phyloP scores from a whole-genome alignment of 2,113 vertebrate genomes.

The Paradisaea rubra region DNA sequence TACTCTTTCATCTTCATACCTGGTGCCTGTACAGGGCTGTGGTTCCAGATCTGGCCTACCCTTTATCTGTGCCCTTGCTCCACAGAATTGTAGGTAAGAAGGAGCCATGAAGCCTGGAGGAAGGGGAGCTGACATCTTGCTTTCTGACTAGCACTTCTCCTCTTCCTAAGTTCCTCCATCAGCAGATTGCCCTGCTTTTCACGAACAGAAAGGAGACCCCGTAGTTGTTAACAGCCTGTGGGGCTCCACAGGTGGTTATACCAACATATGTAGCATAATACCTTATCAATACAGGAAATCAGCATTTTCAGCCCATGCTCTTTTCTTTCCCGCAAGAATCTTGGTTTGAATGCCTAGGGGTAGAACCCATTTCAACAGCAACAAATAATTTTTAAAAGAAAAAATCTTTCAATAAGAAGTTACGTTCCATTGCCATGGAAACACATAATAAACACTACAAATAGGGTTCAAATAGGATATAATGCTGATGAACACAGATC shows the following conservation, averaged over 20 bases:
- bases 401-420: neutral
- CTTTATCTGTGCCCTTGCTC: neutral
- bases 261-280: neutral
- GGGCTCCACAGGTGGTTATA: neutral
- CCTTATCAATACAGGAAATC: neutral
- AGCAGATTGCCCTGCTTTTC: neutral
- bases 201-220: neutral
- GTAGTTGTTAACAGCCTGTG: neutral
- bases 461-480: slow-evolving; percentile 9
- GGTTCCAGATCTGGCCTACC: neutral
- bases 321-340: slow-evolving; percentile 4
- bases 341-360: slow-evolving; percentile 3
- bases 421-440: slow-evolving; percentile 10
- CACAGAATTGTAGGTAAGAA: neutral
- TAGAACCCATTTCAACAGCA: neutral
- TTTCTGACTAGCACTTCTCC: neutral
- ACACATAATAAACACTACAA: neutral
- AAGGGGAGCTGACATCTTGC: neutral
- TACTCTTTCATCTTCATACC: neutral
- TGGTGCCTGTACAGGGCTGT: too few relatives aligned
- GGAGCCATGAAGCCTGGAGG: neutral
- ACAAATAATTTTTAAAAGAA: neutral
- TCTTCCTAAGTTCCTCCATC: neutral
- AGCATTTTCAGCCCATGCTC: slow-evolving; percentile 1
- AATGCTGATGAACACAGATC: neutral